Conservation (phyloP, 2,113 vertebrate species). For the Manacus vitellinus region DNA sequence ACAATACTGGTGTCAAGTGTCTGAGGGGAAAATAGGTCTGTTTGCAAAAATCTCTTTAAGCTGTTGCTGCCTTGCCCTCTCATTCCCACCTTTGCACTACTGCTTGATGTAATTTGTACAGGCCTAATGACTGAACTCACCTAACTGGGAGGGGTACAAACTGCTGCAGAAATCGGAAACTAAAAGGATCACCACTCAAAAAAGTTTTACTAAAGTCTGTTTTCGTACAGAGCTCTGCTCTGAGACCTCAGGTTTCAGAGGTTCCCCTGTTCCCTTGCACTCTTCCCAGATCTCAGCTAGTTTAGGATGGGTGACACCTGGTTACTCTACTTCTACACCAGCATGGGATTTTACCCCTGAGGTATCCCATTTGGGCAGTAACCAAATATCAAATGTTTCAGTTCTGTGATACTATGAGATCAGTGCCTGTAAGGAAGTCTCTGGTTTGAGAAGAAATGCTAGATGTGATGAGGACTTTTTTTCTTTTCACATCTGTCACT, state of each 20-base stretch:
- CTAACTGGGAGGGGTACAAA: neutral
- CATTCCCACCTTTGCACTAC: neutral
- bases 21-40: neutral
- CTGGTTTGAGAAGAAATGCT: neutral
- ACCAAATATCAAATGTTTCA: neutral
- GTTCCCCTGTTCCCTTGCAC: neutral
- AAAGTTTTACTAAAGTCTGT: neutral
- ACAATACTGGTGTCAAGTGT: neutral
- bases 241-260: neutral
- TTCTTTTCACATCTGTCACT: neutral
- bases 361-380: neutral
- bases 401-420: neutral
- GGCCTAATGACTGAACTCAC: neutral
- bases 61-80: neutral
- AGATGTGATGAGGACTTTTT: neutral
- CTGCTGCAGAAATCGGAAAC: neutral
- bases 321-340: neutral
- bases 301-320: neutral
- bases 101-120: neutral
- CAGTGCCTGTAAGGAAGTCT: neutral
- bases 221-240: neutral
- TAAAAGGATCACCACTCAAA: neutral
- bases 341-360: neutral
- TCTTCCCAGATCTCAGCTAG: neutral
- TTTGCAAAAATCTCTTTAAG: neutral